Conservation (phyloP, 1,140 invertebrate genomes). For the Zaprionus gabonicus region DNA sequence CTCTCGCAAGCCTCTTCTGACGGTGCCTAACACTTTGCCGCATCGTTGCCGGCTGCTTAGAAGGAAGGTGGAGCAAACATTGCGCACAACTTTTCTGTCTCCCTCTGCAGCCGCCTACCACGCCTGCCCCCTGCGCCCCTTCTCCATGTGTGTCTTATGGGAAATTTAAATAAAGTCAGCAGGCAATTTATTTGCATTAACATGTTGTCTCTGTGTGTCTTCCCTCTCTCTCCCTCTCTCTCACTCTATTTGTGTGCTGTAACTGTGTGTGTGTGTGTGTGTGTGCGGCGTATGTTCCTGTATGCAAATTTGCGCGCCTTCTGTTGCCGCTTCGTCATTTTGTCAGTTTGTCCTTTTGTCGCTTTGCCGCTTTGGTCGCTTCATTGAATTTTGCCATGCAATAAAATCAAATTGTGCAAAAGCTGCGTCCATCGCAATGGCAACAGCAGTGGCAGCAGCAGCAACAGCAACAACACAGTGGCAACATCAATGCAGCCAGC, state of each 20-base stretch:
- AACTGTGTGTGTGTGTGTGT: conserved; percentile 35
- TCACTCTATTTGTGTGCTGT: conserved; percentile 5
- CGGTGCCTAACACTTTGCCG: conserved; percentile 65
- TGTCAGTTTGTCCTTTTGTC: conserved; percentile 49
- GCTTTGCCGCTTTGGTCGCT: conserved; percentile 58
- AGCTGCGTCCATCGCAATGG: conserved; percentile 57
- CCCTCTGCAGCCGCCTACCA: conserved; percentile 1
- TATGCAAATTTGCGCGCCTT: conserved; percentile 76
- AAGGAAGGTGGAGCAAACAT: conserved; percentile 34
- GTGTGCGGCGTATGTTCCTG: conserved; percentile 58
- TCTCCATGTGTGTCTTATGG: conserved; percentile 76
- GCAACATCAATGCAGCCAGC: conserved; percentile 28
- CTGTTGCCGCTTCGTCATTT: conserved; percentile 60
- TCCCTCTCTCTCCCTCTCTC: conserved; percentile 1
- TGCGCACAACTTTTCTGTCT: conserved; percentile 20
- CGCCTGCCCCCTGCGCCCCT: not conserved
- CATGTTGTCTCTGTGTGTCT: conserved; percentile 60
- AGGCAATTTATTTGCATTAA: conserved; percentile 83
- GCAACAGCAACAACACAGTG: conserved; percentile 11
- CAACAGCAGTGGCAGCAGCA: conserved; percentile 36
- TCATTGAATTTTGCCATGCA: conserved; percentile 76
- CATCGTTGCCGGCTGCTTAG: conserved; percentile 52
- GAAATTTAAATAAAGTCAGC: conserved; percentile 83
- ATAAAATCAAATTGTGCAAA: conserved; percentile 76
- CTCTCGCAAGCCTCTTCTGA: conserved; percentile 6